Base-by-base conservation (phyloP, 2,888 invertebrate genomes). In the Macroteleia sp. region DNA sequence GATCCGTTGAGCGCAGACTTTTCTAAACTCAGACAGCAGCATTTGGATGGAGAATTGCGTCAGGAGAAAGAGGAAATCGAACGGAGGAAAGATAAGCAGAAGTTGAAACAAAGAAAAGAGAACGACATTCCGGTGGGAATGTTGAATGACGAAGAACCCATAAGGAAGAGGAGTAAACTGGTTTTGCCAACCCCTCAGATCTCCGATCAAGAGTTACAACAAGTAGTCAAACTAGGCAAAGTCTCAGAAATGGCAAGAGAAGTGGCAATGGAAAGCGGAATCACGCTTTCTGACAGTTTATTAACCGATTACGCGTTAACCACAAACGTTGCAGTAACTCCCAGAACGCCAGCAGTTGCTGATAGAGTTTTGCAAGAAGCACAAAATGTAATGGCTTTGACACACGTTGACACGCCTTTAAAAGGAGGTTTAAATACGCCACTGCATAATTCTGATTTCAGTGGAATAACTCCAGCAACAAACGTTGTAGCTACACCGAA, bases 171-270 rank as follows among this genome's bases (percentile, higher is more conserved):
- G 62, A 98, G 98, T 81, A 99, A 99, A 91, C 93, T 99, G 28
- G 98, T 99, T 20, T 91, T 99, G 57, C 99, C 99, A 0, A 96
- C 96, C 82, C 99, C 99, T 0, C 99, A 99, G 92, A 99, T 99
- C 70, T 96, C 98, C 0, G 99, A 99, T 90, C 90, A 95, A 92
- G 97, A 97, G 91, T 90, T 97, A 64, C 96, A 97, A 84, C 97
- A 97, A 92, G 97, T 98, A 1, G 97, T 98, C 9, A 98, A 98
- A 92, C 92, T 98, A 41, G 99, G 99, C 16, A 94, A 96, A 42
- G 97, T 97, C 0, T 96, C 96, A 79, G 98, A 98, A 91, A 94
- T 95, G 71, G 98, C 98, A 1, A 95, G 98, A 80, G 97, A 97
- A 91, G 95, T 95, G 0, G 97, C 96, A 0, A 95, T 95, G 8